A percentile compares a stretch with the other conserved stretches of the same genome.
Evolutionary conservation across 2,888 invertebrate species (phyloP).

Genomic region (Drosophila anceps): DNA sequence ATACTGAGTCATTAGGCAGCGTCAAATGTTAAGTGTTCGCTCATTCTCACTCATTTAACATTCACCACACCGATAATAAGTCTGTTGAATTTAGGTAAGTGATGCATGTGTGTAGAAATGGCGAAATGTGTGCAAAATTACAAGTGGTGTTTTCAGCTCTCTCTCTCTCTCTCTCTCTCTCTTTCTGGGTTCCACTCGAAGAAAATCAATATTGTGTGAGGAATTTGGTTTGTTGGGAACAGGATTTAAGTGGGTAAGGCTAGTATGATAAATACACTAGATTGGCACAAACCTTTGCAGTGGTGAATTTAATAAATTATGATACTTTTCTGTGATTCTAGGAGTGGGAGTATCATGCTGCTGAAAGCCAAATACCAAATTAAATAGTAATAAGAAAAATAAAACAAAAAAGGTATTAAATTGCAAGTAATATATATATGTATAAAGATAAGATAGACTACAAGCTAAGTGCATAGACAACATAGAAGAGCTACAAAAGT

Average conservation of each 20-base stretch:
- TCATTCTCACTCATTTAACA: not conserved
- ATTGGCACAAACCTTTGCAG: conserved; percentile 84
- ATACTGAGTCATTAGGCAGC: too few relatives aligned
- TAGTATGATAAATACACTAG: conserved; percentile 33
- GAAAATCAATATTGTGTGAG: conserved; percentile 38
- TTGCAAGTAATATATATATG: conserved; percentile 21
- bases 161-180: conserved; percentile 1
- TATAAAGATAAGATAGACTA: conserved; percentile 29
- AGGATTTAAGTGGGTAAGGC: conserved; percentile 27
- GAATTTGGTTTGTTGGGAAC: conserved; percentile 18
- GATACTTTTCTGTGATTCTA: conserved; percentile 85
- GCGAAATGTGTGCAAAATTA: conserved; percentile 21
- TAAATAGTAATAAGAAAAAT: conserved; percentile 64
- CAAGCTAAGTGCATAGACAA: conserved; percentile 42
- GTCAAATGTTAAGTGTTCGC: not conserved
- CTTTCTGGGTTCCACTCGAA: conserved; percentile 5
- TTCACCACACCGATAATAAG: conserved; percentile 2
- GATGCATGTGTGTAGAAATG: conserved; percentile 15
- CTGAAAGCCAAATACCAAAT: conserved; percentile 85
- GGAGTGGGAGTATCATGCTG: conserved; percentile 85
- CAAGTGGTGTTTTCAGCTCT: not conserved
- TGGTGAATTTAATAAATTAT: conserved; percentile 81
- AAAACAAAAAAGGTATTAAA: conserved; percentile 48
- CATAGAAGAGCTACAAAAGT: conserved; percentile 34
- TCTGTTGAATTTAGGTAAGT: not conserved